A percentile compares a stretch with the other conserved stretches of the same genome.
Evolutionary conservation across 2,888 invertebrate genomes (phyloP).

Genomic region (Ashinkailepas kermadecensis): DNA sequence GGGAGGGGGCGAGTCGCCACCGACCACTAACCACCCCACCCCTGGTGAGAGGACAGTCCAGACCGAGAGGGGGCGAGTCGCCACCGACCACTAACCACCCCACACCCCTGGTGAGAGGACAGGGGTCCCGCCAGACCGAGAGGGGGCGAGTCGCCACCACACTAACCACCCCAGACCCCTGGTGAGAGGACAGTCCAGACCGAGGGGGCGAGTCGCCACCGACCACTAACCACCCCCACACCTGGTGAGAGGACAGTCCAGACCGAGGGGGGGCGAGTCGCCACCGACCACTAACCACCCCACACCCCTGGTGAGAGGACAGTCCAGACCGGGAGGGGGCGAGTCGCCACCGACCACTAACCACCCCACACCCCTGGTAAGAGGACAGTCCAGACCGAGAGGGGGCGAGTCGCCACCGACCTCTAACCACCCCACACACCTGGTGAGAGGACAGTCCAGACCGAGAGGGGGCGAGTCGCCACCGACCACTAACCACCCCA

Average conservation of each 20-base stretch:
- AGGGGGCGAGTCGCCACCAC: no score
- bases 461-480: no score
- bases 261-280: not conserved
- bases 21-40: not conserved
- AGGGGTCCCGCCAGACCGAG: no score
- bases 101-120: not conserved
- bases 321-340: no score
- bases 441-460: no score
- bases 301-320: not conserved
- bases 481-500: no score
- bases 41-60: not conserved
- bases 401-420: not conserved
- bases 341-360: no score
- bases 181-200: not conserved
- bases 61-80: not conserved
- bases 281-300: not conserved
- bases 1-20: not conserved
- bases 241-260: no score
- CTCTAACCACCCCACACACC: no score
- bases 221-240: not conserved
- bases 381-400: no score
- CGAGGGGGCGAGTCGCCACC: not conserved
- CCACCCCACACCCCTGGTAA: no score
- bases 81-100: not conserved
- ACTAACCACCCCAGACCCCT: not conserved